phyloP scores from a whole-genome alignment of 35 echinoderm and acorn worm genomes.

The Holothuria glaberrima region DNA sequence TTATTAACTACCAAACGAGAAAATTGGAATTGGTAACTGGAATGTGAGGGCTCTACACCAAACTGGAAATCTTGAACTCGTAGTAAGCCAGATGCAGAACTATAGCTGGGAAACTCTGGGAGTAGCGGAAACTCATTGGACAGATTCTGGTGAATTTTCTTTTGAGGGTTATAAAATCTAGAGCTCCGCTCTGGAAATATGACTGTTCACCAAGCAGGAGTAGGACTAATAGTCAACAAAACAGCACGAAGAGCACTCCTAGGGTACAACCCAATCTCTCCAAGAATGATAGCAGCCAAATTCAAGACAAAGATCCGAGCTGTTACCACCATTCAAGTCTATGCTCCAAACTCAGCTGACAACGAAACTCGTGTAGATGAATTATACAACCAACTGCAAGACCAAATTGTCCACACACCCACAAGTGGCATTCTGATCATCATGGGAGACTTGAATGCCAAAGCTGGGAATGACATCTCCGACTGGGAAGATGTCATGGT shows the following conservation, averaged over 20 bases:
- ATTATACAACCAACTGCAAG: constrained; percentile 70
- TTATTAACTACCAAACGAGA: background rate
- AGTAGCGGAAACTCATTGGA: constrained; percentile 44
- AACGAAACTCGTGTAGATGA: constrained; percentile 26
- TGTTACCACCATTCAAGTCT: constrained; percentile 56
- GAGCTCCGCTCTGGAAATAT: constrained; percentile 13
- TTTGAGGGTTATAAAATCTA: constrained; percentile 13
- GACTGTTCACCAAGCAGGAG: constrained; percentile 40
- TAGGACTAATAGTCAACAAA: constrained; percentile 54
- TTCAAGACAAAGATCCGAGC: constrained; percentile 57
- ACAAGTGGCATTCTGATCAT: constrained; percentile 46
- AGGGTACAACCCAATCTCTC: constrained; percentile 61
- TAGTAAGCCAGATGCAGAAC: constrained; percentile 38
- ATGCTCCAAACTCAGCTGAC: constrained; percentile 61
- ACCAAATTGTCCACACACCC: constrained; percentile 15
- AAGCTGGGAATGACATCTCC: constrained; percentile 25
- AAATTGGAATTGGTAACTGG: constrained; percentile 4
- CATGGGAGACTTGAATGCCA: too few relatives aligned
- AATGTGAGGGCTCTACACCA: constrained; percentile 34
- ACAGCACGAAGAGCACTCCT: constrained; percentile 44
- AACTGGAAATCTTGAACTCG: background rate
- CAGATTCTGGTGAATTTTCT: constrained; percentile 29
- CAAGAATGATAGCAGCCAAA: constrained; percentile 59
- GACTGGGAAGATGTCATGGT: constrained; percentile 48
- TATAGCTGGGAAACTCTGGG: constrained; percentile 25